Percentiles rank a stretch among this genome's conserved stretches.
Evolutionary conservation across 2,797 vertebrate genomes (phyloP).

Genomic region (Monodelphis domestica): DNA sequence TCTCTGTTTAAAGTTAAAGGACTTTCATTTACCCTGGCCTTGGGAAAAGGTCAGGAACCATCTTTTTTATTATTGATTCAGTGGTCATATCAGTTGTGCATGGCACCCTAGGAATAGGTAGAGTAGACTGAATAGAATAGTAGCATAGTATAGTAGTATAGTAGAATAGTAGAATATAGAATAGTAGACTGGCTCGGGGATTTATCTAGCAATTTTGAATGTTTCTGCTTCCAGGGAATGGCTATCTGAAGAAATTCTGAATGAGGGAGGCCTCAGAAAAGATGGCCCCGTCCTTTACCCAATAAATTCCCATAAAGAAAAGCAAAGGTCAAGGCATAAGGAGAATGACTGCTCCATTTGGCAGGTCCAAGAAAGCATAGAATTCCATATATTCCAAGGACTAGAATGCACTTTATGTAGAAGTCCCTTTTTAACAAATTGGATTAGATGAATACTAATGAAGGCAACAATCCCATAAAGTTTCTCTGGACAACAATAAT

Average conservation of each 20-base stretch:
- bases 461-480: too few relatives aligned
- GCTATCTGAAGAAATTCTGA: background rate
- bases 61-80: background rate
- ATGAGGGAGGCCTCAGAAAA: background rate
- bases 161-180: too few relatives aligned
- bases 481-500: too few relatives aligned
- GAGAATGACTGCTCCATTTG: background rate
- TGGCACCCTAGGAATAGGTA: background rate
- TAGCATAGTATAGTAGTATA: too few relatives aligned
- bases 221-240: background rate
- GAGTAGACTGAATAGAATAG: too few relatives aligned
- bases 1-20: background rate
- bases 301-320: background rate
- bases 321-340: too few relatives aligned
- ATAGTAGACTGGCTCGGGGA: background rate
- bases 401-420: too few relatives aligned
- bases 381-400: background rate
- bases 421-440: too few relatives aligned
- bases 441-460: too few relatives aligned
- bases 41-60: background rate
- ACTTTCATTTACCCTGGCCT: background rate
- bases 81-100: background rate
- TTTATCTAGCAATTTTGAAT: background rate
- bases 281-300: background rate
- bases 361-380: background rate